Percentiles rank a stretch among this genome's conserved stretches.
These are phyloP conservation scores for Rhinichthys osculus DNA, from an alignment of 2,797 vertebrate species.

Conservation along the genomic window DNA sequence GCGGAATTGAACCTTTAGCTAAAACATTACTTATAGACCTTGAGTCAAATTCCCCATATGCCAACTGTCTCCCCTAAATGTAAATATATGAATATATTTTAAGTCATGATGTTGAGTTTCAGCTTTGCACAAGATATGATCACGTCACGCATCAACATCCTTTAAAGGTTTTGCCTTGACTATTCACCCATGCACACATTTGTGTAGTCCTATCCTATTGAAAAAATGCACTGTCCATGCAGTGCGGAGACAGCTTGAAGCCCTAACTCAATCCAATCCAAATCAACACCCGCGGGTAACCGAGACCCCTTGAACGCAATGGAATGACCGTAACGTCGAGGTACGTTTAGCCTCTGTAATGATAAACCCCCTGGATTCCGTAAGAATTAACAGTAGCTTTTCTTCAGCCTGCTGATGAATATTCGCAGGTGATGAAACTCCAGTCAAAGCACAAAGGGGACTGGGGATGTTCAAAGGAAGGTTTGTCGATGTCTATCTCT, in stretches of 20 bases:
- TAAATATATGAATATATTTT: not conserved
- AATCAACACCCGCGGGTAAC: slow-evolving; percentile 35
- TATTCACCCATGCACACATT: not conserved
- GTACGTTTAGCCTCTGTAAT: slow-evolving; percentile 45
- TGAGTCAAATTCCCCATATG: not conserved
- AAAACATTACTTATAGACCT: not conserved
- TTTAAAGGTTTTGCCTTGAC: not conserved
- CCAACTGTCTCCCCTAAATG: not conserved
- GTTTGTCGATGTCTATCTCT: slow-evolving; percentile 74
- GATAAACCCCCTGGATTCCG: slow-evolving; percentile 67
- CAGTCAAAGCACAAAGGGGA: slow-evolving; percentile 74
- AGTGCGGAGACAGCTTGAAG: not conserved
- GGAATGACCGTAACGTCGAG: slow-evolving; percentile 27
- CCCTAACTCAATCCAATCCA: slow-evolving; percentile 6
- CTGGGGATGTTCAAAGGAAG: slow-evolving; percentile 64
- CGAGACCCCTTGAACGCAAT: not conserved
- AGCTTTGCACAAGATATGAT: not conserved
- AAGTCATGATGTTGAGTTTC: not conserved
- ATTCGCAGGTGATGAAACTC: slow-evolving; percentile 83
- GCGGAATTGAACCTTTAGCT: not conserved
- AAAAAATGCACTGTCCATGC: slow-evolving; percentile 17
- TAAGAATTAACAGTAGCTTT: slow-evolving; percentile 58
- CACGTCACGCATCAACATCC: not conserved
- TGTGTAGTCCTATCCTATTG: not conserved
- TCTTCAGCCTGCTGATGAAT: slow-evolving; percentile 69